Evolutionary conservation across 2,888 invertebrate species (phyloP).

Genomic region (Phymatocera aterrima): DNA sequence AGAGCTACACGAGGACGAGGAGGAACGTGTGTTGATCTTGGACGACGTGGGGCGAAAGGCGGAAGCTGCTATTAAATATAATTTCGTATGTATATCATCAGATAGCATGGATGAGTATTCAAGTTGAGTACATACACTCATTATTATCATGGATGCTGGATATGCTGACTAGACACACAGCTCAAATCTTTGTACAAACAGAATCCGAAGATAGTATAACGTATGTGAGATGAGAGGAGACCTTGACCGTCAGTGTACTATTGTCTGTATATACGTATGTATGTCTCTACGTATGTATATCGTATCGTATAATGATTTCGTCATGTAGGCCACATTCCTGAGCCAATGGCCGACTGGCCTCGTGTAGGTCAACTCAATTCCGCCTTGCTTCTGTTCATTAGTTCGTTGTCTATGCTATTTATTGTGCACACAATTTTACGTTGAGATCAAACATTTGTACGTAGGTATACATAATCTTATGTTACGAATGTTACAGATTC

Average conservation of each 20-base stretch:
- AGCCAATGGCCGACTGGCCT: slow-evolving; percentile 22
- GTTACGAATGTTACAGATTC: no score
- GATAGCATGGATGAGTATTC: no score
- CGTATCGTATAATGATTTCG: slow-evolving; percentile 26
- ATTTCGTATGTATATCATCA: background rate
- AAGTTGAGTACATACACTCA: no score
- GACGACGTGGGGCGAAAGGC: slow-evolving; percentile 1
- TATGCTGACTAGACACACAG: background rate
- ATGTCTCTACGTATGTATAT: no score
- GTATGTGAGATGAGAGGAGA: background rate
- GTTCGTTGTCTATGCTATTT: background rate
- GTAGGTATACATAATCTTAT: no score
- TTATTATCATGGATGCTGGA: background rate
- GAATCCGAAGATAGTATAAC: background rate
- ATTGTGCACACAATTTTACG: no score
- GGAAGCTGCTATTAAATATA: background rate
- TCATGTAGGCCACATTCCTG: slow-evolving; percentile 53
- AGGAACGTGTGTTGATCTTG: no score
- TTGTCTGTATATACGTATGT: no score
- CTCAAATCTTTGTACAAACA: background rate
- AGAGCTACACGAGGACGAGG: no score
- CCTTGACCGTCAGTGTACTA: slow-evolving; percentile 50
- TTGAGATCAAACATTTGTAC: no score
- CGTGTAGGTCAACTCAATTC: background rate
- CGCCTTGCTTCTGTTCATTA: slow-evolving; percentile 6